Conservation (phyloP, 2,888 invertebrate species). For the Rapana venosa region DNA sequence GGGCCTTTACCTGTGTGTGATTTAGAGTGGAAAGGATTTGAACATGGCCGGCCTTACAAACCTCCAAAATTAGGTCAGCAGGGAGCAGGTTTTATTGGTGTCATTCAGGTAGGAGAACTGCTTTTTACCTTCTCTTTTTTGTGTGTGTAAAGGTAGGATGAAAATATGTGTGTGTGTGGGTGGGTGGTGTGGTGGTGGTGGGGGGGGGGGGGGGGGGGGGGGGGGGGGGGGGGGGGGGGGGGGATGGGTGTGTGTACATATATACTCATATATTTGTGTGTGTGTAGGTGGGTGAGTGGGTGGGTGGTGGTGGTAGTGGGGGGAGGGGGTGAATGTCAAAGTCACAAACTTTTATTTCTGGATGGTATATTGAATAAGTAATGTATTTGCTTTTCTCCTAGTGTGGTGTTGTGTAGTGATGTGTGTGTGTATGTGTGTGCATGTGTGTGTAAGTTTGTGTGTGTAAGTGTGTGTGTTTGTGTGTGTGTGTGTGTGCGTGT, state of each 20-base stretch:
- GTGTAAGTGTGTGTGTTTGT: neutral
- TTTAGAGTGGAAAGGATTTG: neutral
- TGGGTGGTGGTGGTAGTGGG: neutral
- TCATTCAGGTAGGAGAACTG: too few relatives aligned
- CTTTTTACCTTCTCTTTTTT: too few relatives aligned
- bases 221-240: neutral
- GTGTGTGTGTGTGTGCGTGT: neutral
- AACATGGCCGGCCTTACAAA: neutral
- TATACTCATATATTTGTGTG: too few relatives aligned
- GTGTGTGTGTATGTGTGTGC: too few relatives aligned
- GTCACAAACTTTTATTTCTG: too few relatives aligned
- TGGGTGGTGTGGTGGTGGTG: neutral
- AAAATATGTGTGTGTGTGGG: neutral
- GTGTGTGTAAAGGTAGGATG: neutral
- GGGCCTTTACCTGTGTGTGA: neutral
- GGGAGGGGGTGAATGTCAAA: neutral
- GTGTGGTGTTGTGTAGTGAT: too few relatives aligned
- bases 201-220: neutral
- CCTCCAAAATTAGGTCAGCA: neutral
- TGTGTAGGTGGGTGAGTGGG: too few relatives aligned
- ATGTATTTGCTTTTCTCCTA: too few relatives aligned
- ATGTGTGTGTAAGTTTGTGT: neutral
- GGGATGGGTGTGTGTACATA: too few relatives aligned
- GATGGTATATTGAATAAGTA: too few relatives aligned
- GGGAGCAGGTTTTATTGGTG: neutral